These are phyloP conservation scores for Elaphurus davidianus DNA, from an alignment of 2,113 vertebrate species.

Conservation along the genomic window DNA sequence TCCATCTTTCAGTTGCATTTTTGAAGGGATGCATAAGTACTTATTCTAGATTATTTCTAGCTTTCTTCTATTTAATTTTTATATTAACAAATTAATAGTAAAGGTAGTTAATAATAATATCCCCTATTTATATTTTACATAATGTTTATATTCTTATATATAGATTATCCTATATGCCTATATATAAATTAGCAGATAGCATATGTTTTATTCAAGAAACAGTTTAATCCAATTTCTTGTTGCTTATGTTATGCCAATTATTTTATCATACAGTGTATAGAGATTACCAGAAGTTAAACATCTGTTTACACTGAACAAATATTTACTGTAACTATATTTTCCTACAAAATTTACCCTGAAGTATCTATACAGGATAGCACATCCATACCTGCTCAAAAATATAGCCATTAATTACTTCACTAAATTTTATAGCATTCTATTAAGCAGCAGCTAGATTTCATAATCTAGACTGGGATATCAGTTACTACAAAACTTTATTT, in stretches of 20 bases:
- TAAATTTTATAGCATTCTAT: background rate
- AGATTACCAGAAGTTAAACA: constrained; percentile 39
- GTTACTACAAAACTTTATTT: constrained; percentile 38
- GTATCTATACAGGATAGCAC: background rate
- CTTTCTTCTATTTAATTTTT: background rate
- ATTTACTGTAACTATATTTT: constrained; percentile 28
- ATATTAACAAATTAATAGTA: background rate
- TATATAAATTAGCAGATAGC: background rate
- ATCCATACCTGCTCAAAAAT: background rate
- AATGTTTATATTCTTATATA: background rate
- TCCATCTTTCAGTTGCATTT: background rate
- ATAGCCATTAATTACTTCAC: background rate
- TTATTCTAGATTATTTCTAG: background rate
- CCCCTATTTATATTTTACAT: background rate
- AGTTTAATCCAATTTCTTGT: background rate
- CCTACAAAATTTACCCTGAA: constrained; percentile 60
- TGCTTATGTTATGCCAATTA: background rate
- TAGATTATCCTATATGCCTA: constrained; percentile 23
- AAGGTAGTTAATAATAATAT: background rate
- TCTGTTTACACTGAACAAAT: constrained; percentile 64
- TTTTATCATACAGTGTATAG: constrained; percentile 59
- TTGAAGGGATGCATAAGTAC: background rate
- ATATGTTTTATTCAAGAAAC: constrained; percentile 10
- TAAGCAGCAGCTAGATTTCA: background rate
- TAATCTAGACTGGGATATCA: background rate